phyloP scores from a whole-genome alignment of 2,888 invertebrate genomes.

The Oscheius sp. region DNA sequence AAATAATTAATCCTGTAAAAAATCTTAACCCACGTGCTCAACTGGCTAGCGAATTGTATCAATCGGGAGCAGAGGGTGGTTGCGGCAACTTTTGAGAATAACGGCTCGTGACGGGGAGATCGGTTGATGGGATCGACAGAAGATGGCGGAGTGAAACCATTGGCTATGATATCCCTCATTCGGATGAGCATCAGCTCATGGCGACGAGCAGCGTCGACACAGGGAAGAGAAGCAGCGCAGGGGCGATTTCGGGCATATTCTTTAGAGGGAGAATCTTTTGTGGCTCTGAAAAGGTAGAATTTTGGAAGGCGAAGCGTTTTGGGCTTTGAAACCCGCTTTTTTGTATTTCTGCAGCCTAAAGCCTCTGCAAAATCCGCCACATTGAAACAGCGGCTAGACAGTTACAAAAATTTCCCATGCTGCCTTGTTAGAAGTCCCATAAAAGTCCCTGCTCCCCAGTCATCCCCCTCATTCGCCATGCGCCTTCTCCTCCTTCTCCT shows the following conservation, averaged over 20 bases:
- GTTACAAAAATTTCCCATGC: too few species aligned
- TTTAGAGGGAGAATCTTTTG: constrained; percentile 44
- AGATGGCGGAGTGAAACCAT: constrained; percentile 76
- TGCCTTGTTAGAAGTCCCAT: too few species aligned
- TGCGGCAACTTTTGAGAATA: constrained; percentile 74
- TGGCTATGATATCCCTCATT: constrained; percentile 82
- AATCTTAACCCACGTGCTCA: constrained; percentile 73
- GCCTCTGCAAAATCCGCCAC: too few species aligned
- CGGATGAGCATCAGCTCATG: constrained; percentile 76
- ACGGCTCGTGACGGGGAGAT: constrained; percentile 63
- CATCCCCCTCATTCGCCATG: too few species aligned
- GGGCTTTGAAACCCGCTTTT: too few species aligned
- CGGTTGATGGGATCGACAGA: constrained; percentile 2
- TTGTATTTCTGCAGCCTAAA: too few species aligned
- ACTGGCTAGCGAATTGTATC: constrained; percentile 83
- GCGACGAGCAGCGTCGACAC: constrained; percentile 82
- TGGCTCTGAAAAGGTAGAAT: constrained; percentile 40
- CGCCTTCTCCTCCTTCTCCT: too few species aligned
- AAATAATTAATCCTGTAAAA: constrained; percentile 27
- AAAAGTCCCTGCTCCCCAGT: too few species aligned
- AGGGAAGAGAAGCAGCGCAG: constrained; percentile 76
- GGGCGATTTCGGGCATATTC: constrained; percentile 55
- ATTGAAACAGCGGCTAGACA: too few species aligned
- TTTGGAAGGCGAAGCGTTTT: too few species aligned
- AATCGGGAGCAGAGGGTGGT: constrained; percentile 80